Conservation (phyloP, 2,888 invertebrate genomes). For the Cerastis leucographa region DNA sequence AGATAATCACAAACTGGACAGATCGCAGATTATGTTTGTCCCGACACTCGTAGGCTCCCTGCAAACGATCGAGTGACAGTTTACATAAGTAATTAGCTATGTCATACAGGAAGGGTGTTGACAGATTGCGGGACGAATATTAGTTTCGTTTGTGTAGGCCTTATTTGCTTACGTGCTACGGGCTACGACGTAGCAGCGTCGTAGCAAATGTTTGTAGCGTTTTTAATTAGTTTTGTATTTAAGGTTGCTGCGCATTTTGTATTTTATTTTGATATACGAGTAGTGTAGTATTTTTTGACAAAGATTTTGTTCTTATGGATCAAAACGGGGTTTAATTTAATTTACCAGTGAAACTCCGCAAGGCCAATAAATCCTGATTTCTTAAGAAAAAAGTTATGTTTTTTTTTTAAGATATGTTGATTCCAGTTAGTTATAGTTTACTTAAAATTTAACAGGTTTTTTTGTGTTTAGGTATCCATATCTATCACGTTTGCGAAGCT, state of each 20-base stretch:
- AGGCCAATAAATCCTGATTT: neutral
- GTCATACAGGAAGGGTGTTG: constrained; percentile 74
- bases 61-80: constrained; percentile 79
- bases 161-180: constrained; percentile 88
- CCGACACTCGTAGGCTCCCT: constrained; percentile 72
- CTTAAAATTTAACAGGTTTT: no score
- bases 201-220: constrained; percentile 53
- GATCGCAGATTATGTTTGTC: constrained; percentile 76
- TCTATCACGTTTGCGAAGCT: no score
- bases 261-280: no score
- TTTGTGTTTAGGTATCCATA: no score
- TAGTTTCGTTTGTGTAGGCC: constrained; percentile 76
- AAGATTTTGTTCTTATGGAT: neutral
- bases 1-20: constrained; percentile 62
- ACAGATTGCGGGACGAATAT: constrained; percentile 71
- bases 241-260: no score
- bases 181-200: constrained; percentile 54
- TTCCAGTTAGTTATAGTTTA: no score
- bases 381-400: neutral
- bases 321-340: neutral
- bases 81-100: constrained; percentile 89
- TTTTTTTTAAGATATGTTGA: no score
- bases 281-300: neutral
- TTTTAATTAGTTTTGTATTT: constrained; percentile 42
- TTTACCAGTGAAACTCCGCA: neutral